phyloP scores from a whole-genome alignment of 2,113 vertebrate genomes.

The Diphyllodes magnificus region DNA sequence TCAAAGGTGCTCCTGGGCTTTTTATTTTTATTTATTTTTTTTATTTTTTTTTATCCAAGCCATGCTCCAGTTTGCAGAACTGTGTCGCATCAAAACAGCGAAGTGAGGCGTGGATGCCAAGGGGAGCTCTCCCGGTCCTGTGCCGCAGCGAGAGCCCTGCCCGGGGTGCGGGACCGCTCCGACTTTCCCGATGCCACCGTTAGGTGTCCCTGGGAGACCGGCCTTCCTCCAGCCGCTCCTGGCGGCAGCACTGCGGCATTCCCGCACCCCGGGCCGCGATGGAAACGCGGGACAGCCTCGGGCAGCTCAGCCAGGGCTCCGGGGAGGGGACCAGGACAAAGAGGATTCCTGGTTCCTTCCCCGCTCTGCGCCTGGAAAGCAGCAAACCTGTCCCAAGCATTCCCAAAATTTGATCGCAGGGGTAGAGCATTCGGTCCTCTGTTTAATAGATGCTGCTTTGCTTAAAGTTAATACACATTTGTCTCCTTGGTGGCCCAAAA shows the following conservation, averaged over 20 bases:
- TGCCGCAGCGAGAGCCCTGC: not conserved
- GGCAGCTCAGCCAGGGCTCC: not conserved
- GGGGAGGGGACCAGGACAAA: not conserved
- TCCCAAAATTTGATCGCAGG: not conserved
- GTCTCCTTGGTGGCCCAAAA: not conserved
- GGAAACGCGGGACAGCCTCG: not conserved
- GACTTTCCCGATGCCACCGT: not conserved
- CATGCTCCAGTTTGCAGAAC: not conserved
- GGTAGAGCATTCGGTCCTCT: not conserved
- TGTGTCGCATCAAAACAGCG: fast-evolving
- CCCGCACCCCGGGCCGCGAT: fast-evolving
- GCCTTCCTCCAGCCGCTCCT: not conserved
- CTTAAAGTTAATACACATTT: fast-evolving
- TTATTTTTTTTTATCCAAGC: no score
- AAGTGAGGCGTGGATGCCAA: fast-evolving
- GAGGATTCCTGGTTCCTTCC: not conserved
- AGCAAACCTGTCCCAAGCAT: not conserved
- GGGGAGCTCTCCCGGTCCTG: not conserved
- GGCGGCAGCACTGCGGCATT: not conserved
- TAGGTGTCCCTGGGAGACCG: conserved; percentile 30
- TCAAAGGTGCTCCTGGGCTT: not conserved
- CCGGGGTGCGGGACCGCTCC: not conserved
- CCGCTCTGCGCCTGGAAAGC: not conserved
- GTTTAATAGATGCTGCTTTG: not conserved
- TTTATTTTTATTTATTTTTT: not conserved